These are phyloP conservation scores for Halisarca cf. caerulea DNA, from an alignment of 37 sponge, comb jelly and placozoan species.

Conservation along the genomic window DNA sequence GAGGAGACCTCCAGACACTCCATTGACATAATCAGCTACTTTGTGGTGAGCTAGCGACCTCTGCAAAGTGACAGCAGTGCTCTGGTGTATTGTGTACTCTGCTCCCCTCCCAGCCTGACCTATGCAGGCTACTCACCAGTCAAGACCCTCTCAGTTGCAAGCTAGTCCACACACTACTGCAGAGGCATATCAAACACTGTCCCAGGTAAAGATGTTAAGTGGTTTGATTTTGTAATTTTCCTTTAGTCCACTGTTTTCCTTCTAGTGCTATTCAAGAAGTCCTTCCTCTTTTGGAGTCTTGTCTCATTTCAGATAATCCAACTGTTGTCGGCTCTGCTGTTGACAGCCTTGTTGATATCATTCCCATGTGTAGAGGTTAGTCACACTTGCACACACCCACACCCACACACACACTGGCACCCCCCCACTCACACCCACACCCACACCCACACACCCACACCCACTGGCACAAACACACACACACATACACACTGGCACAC, in stretches of 20 bases:
- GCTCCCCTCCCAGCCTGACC: conserved; percentile 57
- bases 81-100: not conserved
- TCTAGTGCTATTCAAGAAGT: conserved; percentile 55
- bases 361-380: conserved; percentile 47
- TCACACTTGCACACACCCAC: not conserved
- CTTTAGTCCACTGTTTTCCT: not conserved
- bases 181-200: conserved; percentile 61
- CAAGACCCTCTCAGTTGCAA: conserved; percentile 42
- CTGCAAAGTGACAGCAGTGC: too few relatives aligned
- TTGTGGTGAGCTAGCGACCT: conserved; percentile 60
- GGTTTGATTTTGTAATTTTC: not conserved
- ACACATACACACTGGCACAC: not conserved
- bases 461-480: not conserved
- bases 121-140: conserved; percentile 64
- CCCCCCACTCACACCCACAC: not conserved
- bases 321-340: conserved; percentile 54
- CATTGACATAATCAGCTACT: conserved; percentile 69
- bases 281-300: conserved; percentile 50
- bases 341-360: conserved; percentile 40
- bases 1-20: conserved; percentile 78
- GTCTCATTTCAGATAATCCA: conserved; percentile 65
- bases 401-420: not conserved
- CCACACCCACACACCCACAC: conserved; percentile 1
- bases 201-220: conserved; percentile 37
- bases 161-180: conserved; percentile 57